Evolutionary conservation across 2,888 invertebrate species (phyloP).

Genomic region (Heterodera filipjevi): DNA sequence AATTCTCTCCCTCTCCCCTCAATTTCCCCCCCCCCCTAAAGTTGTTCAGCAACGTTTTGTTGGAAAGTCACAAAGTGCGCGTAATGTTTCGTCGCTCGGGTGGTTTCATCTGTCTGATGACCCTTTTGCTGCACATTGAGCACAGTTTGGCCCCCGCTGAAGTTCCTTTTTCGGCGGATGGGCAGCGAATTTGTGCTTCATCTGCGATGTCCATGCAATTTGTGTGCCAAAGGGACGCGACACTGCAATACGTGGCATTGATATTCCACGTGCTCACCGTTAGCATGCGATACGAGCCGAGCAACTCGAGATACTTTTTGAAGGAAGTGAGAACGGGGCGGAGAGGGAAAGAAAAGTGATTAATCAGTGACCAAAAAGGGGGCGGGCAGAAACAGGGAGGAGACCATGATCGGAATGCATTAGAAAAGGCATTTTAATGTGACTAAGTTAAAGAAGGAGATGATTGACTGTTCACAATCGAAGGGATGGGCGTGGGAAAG

Average conservation of each 20-base stretch:
- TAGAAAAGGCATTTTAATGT: too few species aligned
- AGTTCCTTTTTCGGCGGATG: not conserved
- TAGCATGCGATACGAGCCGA: constrained; percentile 98
- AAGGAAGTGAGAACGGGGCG: constrained; percentile 75
- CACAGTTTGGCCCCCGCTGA: not conserved
- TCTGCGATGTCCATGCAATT: not conserved
- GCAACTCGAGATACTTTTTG: constrained; percentile 96
- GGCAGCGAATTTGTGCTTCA: not conserved
- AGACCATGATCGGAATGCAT: too few species aligned
- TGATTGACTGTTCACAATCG: too few species aligned
- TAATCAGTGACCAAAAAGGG: not conserved
- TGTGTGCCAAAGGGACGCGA: constrained; percentile 7
- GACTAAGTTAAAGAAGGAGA: too few species aligned
- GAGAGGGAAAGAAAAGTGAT: not conserved
- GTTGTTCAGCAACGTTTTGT: constrained; percentile 82
- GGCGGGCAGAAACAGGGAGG: not conserved
- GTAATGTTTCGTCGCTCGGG: constrained; percentile 96
- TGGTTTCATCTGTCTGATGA: constrained; percentile 95
- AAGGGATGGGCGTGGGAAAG: too few species aligned
- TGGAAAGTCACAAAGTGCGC: constrained; percentile 93
- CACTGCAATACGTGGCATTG: constrained; percentile 56
- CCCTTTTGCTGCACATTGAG: constrained; percentile 82
- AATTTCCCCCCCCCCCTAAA: constrained; percentile 54
- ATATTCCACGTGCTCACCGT: constrained; percentile 74
- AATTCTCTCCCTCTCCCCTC: not conserved